A percentile compares a stretch with the other conserved stretches of the same genome.
phyloP scores from a whole-genome alignment of 2,797 vertebrate genomes.

The Loris lydekkerianus region DNA sequence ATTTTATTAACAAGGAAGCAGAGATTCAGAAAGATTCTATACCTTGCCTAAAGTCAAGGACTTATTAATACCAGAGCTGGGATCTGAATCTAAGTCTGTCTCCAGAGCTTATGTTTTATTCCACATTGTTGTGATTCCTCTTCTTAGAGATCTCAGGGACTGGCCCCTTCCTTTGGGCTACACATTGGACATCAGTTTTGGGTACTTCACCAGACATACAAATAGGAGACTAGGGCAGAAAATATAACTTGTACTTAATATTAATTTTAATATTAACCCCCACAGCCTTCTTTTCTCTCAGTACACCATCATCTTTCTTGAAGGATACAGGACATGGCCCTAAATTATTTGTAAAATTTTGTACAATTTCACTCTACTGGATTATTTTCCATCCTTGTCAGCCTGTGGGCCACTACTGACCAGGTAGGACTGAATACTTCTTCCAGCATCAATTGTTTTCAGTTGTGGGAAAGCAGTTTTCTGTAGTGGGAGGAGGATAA shows the following conservation, averaged over 20 bases:
- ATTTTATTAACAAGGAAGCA: neutral
- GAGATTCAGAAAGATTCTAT: neutral
- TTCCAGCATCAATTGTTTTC: neutral
- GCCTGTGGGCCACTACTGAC: neutral
- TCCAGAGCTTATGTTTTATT: neutral
- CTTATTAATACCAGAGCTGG: neutral
- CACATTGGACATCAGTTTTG: neutral
- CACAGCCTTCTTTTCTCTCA: neutral
- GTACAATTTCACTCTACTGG: neutral
- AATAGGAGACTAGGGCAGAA: neutral
- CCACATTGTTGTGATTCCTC: neutral
- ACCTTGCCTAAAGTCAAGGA: neutral
- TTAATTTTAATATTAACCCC: neutral
- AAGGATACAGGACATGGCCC: neutral
- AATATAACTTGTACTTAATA: constrained; percentile 5
- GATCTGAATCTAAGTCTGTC: constrained; percentile 33
- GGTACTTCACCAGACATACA: neutral
- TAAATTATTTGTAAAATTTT: neutral
- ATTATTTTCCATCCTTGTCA: neutral
- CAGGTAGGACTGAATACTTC: neutral
- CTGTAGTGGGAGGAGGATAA: neutral
- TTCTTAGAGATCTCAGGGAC: neutral
- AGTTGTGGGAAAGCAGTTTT: neutral
- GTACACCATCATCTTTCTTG: neutral
- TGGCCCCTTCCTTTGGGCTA: neutral